These are phyloP conservation scores for Salvelinus namaycush DNA, from an alignment of 2,113 vertebrate genomes.

Conservation along the genomic window DNA sequence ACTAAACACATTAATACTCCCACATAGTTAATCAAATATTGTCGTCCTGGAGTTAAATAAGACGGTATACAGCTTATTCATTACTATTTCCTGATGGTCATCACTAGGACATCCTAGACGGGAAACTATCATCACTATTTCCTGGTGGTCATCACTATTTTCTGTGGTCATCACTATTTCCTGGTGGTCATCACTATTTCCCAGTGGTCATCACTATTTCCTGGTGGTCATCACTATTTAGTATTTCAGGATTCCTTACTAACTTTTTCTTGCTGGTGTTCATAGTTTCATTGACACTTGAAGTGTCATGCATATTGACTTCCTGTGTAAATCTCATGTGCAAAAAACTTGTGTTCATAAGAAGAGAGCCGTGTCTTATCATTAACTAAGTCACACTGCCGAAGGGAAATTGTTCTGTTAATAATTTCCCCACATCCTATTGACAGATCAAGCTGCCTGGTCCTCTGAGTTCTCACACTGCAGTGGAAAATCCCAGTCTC, in stretches of 20 bases:
- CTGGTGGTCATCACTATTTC: no score
- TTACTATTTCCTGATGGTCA: no score
- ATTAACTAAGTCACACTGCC: constrained; percentile 9
- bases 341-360: neutral
- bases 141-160: no score
- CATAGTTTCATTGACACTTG: neutral
- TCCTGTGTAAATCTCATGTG: neutral
- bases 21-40: no score
- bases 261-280: neutral
- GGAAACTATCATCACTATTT: no score
- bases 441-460: constrained; percentile 54
- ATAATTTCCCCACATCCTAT: constrained; percentile 3
- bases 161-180: no score
- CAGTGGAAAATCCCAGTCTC: constrained; percentile 59
- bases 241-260: neutral
- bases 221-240: no score
- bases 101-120: no score
- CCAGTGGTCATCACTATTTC: no score
- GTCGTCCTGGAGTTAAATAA: no score
- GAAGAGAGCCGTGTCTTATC: neutral
- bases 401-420: neutral
- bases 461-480: constrained; percentile 35
- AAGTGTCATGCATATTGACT: neutral
- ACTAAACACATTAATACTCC: no score
- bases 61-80: no score